Base-by-base conservation (phyloP, 1,140 invertebrate genomes). In the Philopotamus ludificatus region DNA sequence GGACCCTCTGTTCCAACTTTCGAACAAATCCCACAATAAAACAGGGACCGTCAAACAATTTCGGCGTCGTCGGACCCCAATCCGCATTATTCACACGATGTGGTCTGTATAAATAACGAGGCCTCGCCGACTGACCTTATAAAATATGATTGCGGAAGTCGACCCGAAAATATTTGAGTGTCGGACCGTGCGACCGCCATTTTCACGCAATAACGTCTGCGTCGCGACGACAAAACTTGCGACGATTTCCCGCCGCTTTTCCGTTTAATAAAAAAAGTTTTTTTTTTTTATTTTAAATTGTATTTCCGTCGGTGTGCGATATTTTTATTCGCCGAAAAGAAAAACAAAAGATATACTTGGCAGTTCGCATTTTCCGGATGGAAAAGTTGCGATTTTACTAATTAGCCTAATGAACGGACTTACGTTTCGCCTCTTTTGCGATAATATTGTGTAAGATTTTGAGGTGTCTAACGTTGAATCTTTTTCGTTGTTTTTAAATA, bases 361-460 rank as follows among this genome's bases (percentile, higher is more conserved):
- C 4, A 34, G 28, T 34, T 34, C 28, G n/a, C n/a, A n/a, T n/a
- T n/a, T n/a, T n/a, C n/a, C n/a, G 28, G 28, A 34, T 34, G 28
- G 28, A 34, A 34, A 34, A 12, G 4, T 34, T 34, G 4, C 28
- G 28, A 12, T 34, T 34, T 34, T 34, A 4, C 12, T 34, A 55
- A 55, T 55, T 55, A 55, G 51, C 51, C 51, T 55, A 55, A 55
- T 55, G 23, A 55, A 55, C n/a, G 28, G 25, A 55, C 25, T 55
- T 55, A 55, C 28, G 12, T 55, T 55, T 26, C 26, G 51, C 28
- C 39, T 55, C 51, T 25, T 55, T 55, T 18, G 12, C 28, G 28
- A 34, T 34, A 34, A 12, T 12, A 7, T 34, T 34, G 4, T 34
- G 28, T 7, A 34, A 34, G 28, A 34, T 34, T n/a, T n/a, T n/a